phyloP scores from a whole-genome alignment of 2,888 invertebrate genomes.

The Netelia virgata region DNA sequence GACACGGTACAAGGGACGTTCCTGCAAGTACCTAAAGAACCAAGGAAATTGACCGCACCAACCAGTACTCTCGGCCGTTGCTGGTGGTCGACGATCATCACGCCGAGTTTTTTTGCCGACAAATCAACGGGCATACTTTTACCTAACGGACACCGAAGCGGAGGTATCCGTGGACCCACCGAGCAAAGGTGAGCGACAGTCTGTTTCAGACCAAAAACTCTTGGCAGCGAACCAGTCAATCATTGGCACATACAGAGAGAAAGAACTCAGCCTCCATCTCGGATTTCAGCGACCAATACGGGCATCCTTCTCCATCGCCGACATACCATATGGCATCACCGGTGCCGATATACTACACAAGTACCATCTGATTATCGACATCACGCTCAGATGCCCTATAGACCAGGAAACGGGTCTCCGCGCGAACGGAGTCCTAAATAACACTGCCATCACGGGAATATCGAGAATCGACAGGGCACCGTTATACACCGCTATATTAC shows the following conservation, averaged over 20 bases:
- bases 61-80: conserved; percentile 29
- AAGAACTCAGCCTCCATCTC: conserved; percentile 53
- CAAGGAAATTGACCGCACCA: conserved; percentile 29
- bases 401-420: conserved; percentile 17
- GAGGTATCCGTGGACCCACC: conserved; percentile 63
- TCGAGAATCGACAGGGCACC: conserved; percentile 6
- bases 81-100: conserved; percentile 13
- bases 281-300: conserved; percentile 61
- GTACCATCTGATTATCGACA: conserved; percentile 6
- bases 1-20: not conserved
- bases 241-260: conserved; percentile 66
- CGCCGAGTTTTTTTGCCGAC: conserved; percentile 7
- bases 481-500: conserved; percentile 19
- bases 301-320: conserved; percentile 66
- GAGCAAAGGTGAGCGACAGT: not conserved
- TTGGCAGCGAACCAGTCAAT: conserved; percentile 62
- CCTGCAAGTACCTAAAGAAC: not conserved
- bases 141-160: conserved; percentile 66
- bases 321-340: conserved; percentile 58
- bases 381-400: conserved; percentile 18
- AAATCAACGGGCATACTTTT: conserved; percentile 1
- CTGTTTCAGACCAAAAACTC: not conserved
- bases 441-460: conserved; percentile 16
- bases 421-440: conserved; percentile 15
- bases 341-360: conserved; percentile 64